A percentile compares a stretch with the other conserved stretches of the same genome.
Conservation (phyloP, 1,140 invertebrate species). For the Cydia amplana region DNA sequence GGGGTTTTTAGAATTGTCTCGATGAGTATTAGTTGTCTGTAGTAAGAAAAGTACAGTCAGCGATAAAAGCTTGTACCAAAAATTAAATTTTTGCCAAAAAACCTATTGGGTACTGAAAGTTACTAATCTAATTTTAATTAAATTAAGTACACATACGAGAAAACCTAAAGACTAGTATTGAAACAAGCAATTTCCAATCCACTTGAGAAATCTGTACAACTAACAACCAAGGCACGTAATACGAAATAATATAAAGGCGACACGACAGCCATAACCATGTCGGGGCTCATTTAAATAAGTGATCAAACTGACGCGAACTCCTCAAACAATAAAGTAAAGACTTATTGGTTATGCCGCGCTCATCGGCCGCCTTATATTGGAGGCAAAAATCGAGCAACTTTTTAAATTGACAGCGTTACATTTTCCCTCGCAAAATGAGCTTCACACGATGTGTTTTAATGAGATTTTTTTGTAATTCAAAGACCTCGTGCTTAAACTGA, state of each 20-base stretch:
- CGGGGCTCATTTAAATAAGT: constrained; percentile 70
- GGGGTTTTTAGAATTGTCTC: too few relatives aligned
- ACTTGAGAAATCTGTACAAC: not conserved
- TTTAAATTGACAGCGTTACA: constrained; percentile 50
- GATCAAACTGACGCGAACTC: constrained; percentile 64
- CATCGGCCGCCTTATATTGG: constrained; percentile 57
- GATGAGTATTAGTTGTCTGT: too few relatives aligned
- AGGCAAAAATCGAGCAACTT: constrained; percentile 57
- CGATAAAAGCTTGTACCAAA: too few relatives aligned
- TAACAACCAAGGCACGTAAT: constrained; percentile 47
- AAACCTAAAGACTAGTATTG: not conserved
- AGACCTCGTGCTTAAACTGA: not conserved
- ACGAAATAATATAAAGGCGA: constrained; percentile 62
- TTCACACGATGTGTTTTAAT: constrained; percentile 19
- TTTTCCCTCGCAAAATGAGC: constrained; percentile 35
- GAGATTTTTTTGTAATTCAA: constrained; percentile 1
- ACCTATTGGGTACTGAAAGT: too few relatives aligned
- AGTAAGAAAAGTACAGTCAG: too few relatives aligned
- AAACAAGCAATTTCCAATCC: not conserved
- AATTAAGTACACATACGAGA: not conserved
- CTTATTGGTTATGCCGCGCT: constrained; percentile 59
- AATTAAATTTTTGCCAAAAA: too few relatives aligned
- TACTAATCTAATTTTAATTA: too few relatives aligned
- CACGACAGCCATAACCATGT: constrained; percentile 68
- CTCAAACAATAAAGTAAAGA: constrained; percentile 66